These are phyloP conservation scores for Sprattus sprattus DNA, from an alignment of 2,113 vertebrate genomes.

Conservation along the genomic window DNA sequence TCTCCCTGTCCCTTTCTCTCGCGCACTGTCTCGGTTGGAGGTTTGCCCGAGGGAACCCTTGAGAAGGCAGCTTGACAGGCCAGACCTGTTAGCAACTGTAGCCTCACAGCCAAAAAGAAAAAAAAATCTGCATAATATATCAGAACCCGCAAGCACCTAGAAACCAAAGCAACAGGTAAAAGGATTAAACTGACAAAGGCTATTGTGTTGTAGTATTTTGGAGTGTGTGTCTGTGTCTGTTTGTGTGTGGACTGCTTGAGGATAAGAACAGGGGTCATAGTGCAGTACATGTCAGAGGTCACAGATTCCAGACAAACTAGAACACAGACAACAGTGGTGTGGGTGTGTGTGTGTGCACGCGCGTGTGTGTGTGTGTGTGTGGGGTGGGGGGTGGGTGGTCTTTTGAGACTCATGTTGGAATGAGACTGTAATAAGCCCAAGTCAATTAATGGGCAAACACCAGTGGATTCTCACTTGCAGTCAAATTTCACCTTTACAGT, in stretches of 20 bases:
- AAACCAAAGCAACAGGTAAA: not conserved
- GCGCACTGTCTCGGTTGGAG: not conserved
- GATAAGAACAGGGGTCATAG: conserved; percentile 4
- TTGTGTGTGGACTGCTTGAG: not conserved
- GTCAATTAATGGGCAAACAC: not conserved
- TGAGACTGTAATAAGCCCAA: not conserved
- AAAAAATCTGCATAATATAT: not conserved
- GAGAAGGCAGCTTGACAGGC: not conserved
- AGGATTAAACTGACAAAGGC: too few relatives aligned
- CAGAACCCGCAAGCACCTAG: not conserved
- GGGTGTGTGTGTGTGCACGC: too few relatives aligned
- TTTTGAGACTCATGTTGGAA: not conserved
- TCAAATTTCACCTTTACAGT: not conserved
- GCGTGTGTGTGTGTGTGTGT: too few relatives aligned
- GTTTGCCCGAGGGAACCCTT: not conserved
- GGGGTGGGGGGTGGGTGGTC: too few relatives aligned
- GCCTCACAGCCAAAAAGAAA: not conserved
- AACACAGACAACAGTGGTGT: not conserved
- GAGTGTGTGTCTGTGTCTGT: not conserved
- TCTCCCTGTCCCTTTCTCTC: not conserved
- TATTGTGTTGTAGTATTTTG: not conserved
- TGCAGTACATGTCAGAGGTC: conserved; percentile 4
- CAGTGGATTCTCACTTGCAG: not conserved
- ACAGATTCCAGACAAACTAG: not conserved
- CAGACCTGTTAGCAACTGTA: conserved; percentile 19